These are phyloP conservation scores for Empidonax alnorum DNA, from an alignment of 2,113 vertebrate genomes.

Conservation along the genomic window DNA sequence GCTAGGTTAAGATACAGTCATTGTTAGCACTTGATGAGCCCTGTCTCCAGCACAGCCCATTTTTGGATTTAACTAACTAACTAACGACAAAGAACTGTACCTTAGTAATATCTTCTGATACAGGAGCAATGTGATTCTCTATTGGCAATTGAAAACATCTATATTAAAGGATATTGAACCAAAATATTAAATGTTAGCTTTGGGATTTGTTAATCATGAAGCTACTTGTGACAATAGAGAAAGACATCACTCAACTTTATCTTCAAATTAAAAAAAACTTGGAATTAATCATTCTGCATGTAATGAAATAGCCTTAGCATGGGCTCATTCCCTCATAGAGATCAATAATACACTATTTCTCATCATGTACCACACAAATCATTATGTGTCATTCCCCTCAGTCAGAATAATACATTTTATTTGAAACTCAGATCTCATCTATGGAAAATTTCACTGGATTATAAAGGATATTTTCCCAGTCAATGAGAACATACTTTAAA, in stretches of 20 bases:
- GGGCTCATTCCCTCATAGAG: neutral
- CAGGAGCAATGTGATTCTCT: neutral
- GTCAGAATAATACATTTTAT: neutral
- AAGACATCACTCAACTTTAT: neutral
- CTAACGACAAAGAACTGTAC: neutral
- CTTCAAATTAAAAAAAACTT: neutral
- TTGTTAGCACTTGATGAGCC: neutral
- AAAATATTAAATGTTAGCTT: neutral
- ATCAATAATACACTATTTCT: neutral
- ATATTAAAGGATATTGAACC: neutral
- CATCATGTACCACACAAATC: neutral
- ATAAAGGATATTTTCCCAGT: neutral
- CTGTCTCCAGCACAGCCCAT: neutral
- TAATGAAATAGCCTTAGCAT: neutral
- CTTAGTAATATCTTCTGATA: neutral
- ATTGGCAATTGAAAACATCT: neutral
- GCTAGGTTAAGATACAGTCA: neutral
- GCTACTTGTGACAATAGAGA: neutral
- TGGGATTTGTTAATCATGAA: neutral
- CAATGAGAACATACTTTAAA: neutral
- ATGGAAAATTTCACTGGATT: neutral
- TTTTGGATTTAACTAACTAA: neutral
- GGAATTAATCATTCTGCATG: neutral
- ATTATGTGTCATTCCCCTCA: neutral
- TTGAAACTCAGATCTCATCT: neutral